A percentile compares a stretch with the other conserved stretches of the same genome.
These are phyloP conservation scores for Meandrusa payeni DNA, from an alignment of 2,888 invertebrate species.

Conservation along the genomic window DNA sequence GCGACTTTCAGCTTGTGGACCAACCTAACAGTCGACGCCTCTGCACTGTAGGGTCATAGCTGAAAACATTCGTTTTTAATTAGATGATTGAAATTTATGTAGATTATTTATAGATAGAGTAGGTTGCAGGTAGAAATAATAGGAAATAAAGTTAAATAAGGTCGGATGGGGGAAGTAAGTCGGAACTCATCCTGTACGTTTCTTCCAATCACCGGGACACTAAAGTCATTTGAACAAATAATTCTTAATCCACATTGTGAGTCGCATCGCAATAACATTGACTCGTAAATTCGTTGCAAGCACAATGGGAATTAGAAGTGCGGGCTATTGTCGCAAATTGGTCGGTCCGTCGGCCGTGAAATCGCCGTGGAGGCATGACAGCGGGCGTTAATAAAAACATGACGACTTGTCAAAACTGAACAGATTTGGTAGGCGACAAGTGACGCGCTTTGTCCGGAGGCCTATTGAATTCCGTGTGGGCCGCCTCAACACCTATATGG, in stretches of 20 bases:
- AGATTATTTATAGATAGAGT: too few species aligned
- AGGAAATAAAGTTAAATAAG: slow-evolving; percentile 29
- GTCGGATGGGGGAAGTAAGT: slow-evolving; percentile 33
- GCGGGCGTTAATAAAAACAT: slow-evolving; percentile 76
- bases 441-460: slow-evolving; percentile 61
- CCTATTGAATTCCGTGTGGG: slow-evolving; percentile 74
- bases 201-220: slow-evolving; percentile 43
- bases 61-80: too few species aligned
- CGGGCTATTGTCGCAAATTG: slow-evolving; percentile 72
- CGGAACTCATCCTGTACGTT: slow-evolving; percentile 27
- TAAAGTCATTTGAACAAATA: slow-evolving; percentile 74
- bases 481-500: slow-evolving; percentile 64
- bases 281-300: slow-evolving; percentile 58
- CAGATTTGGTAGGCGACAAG: slow-evolving; percentile 74
- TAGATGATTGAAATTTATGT: too few species aligned
- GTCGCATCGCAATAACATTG: slow-evolving; percentile 63
- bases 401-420: slow-evolving; percentile 79
- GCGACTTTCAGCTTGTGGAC: too few species aligned
- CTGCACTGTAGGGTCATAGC: too few species aligned
- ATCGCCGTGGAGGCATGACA: slow-evolving; percentile 60
- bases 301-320: slow-evolving; percentile 74
- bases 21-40: too few species aligned
- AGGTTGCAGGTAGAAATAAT: too few species aligned
- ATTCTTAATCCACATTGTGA: slow-evolving; percentile 68
- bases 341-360: slow-evolving; percentile 65